phyloP scores from a whole-genome alignment of 1,140 invertebrate species.

The Temnothorax nylanderi region DNA sequence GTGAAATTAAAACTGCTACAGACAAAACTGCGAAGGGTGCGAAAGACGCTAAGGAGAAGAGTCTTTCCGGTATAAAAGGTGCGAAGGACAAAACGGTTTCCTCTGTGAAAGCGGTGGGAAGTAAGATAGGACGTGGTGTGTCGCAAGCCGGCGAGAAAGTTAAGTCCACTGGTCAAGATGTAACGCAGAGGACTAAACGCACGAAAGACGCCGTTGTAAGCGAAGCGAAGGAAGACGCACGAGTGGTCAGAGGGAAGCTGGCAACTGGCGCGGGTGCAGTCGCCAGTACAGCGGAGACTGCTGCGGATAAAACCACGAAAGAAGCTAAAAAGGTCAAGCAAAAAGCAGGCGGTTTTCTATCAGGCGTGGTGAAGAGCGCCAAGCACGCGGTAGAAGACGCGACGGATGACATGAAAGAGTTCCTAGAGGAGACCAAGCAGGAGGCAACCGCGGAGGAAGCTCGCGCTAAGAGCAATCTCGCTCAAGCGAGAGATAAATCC shows the following conservation, averaged over 20 bases:
- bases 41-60: constrained; percentile 67
- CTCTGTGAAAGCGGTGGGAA: not conserved
- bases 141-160: constrained; percentile 31
- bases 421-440: constrained; percentile 76
- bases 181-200: constrained; percentile 35
- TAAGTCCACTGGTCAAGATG: constrained; percentile 4
- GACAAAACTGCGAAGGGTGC: constrained; percentile 54
- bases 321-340: constrained; percentile 69
- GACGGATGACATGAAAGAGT: constrained; percentile 80
- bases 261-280: not conserved
- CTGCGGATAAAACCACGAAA: constrained; percentile 61
- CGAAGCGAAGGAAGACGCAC: constrained; percentile 45
- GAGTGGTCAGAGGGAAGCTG: constrained; percentile 31
- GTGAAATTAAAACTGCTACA: constrained; percentile 32
- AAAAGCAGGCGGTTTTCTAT: constrained; percentile 68
- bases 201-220: constrained; percentile 49
- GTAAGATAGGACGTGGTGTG: not conserved
- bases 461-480: constrained; percentile 46
- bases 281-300: constrained; percentile 1
- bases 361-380: constrained; percentile 71
- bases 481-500: constrained; percentile 27
- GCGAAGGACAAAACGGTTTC: constrained; percentile 37
- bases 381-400: constrained; percentile 79
- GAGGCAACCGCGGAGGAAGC: constrained; percentile 72
- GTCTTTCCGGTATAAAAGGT: constrained; percentile 29